Evolutionary conservation across 2,797 vertebrate genomes (phyloP).

Genomic region (Pangasius sanitwongsei): DNA sequence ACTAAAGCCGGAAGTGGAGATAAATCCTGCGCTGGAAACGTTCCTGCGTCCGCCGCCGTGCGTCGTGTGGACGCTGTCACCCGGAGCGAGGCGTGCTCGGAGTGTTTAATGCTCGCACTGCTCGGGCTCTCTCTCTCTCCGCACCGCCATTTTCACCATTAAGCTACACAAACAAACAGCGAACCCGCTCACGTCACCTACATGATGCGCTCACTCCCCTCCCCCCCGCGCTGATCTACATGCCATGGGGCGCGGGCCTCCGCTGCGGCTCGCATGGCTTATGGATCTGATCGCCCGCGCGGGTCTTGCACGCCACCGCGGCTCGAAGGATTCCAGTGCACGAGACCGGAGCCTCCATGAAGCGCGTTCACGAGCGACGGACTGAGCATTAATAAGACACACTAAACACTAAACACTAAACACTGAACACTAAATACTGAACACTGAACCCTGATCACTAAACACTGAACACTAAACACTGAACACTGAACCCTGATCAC

Average conservation of each 20-base stretch:
- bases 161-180: slow-evolving; percentile 69
- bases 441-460: too few relatives aligned
- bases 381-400: not conserved
- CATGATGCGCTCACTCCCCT: slow-evolving; percentile 35
- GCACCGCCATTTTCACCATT: slow-evolving; percentile 68
- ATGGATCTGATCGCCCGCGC: slow-evolving; percentile 13
- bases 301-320: not conserved
- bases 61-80: slow-evolving; percentile 43
- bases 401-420: too few relatives aligned
- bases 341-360: slow-evolving; percentile 18
- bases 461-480: too few relatives aligned
- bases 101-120: slow-evolving; percentile 54
- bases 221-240: slow-evolving; percentile 26
- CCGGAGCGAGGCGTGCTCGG: slow-evolving; percentile 26
- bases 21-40: not conserved
- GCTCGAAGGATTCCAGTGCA: slow-evolving; percentile 44
- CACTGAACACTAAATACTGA: too few relatives aligned
- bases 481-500: too few relatives aligned
- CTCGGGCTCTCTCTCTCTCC: slow-evolving; percentile 47
- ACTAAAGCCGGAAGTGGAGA: slow-evolving; percentile 4
- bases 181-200: slow-evolving; percentile 54
- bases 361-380: slow-evolving; percentile 35
- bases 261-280: not conserved
- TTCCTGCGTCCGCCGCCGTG: slow-evolving; percentile 10
- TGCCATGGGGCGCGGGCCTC: not conserved